A percentile compares a stretch with the other conserved stretches of the same genome.
Evolutionary conservation across 2,113 vertebrate species (phyloP).

Genomic region (Corythornis vintsioides): DNA sequence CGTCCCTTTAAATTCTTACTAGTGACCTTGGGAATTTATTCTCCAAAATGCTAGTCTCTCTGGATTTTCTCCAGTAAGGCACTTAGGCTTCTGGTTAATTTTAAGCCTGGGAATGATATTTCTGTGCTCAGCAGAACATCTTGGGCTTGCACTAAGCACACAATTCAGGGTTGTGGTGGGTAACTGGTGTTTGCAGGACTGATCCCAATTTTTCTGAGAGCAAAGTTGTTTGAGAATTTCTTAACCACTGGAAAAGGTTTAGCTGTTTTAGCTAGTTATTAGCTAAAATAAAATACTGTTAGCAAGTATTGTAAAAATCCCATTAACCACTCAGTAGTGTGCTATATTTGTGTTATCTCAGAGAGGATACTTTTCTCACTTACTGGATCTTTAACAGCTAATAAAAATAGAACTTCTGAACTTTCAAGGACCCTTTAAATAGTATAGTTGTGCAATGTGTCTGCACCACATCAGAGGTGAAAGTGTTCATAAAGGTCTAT

Average conservation of each 20-base stretch:
- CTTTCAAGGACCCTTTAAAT: background rate
- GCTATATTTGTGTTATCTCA: constrained; percentile 63
- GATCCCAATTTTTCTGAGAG: background rate
- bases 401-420: constrained; percentile 66
- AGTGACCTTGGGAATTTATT: background rate
- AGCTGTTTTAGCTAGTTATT: background rate
- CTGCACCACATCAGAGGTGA: background rate
- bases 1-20: background rate
- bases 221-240: background rate
- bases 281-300: too few species aligned
- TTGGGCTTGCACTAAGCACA: background rate
- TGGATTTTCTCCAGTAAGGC: constrained; percentile 1
- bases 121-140: background rate
- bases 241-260: background rate
- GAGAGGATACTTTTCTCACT: constrained; percentile 32
- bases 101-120: background rate
- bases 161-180: background rate
- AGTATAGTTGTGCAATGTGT: background rate
- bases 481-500: accelerated
- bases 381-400: constrained; percentile 51
- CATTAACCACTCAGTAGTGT: background rate
- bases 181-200: background rate
- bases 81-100: background rate
- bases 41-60: background rate
- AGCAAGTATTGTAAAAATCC: background rate